Percentiles rank a stretch among this genome's conserved stretches.
phyloP scores from a whole-genome alignment of 1,140 invertebrate species.

The Drosophila melanica region DNA sequence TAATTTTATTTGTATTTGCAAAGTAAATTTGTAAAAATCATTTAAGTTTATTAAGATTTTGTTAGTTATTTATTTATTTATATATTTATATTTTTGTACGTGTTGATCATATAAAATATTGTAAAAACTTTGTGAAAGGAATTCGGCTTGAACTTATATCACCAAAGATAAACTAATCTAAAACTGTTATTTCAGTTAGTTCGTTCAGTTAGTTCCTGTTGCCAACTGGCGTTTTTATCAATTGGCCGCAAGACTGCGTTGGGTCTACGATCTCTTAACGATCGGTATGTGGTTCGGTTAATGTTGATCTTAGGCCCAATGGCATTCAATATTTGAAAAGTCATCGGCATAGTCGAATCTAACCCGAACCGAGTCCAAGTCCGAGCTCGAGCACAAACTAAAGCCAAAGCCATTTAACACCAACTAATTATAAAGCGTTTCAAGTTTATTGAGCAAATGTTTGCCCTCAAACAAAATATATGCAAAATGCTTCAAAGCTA shows the following conservation, averaged over 20 bases:
- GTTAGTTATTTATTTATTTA: too few relatives aligned
- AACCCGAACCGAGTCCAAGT: conserved; percentile 10
- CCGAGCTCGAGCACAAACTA: not conserved
- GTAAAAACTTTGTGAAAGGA: too few relatives aligned
- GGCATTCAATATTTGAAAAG: conserved; percentile 48
- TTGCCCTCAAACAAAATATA: conserved; percentile 65
- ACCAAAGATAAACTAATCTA: too few relatives aligned
- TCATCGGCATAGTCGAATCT: conserved; percentile 38
- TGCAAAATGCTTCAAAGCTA: conserved; percentile 52
- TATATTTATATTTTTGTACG: too few relatives aligned
- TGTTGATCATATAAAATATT: too few relatives aligned
- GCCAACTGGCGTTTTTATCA: conserved; percentile 26
- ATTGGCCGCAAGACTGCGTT: conserved; percentile 25
- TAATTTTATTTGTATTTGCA: too few relatives aligned
- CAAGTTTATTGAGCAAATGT: conserved; percentile 59
- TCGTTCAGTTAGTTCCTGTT: conserved; percentile 13
- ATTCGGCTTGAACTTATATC: too few relatives aligned
- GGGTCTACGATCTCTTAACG: conserved; percentile 58
- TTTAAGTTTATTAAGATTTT: too few relatives aligned
- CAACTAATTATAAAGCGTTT: conserved; percentile 72
- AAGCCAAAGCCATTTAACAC: conserved; percentile 52
- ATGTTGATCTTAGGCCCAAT: conserved; percentile 57
- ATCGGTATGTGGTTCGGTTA: conserved; percentile 10
- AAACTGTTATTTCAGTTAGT: not conserved
- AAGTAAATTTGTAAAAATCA: too few relatives aligned